These are phyloP conservation scores for Trachelus troglodyta DNA, from an alignment of 2,888 invertebrate genomes.

Conservation along the genomic window DNA sequence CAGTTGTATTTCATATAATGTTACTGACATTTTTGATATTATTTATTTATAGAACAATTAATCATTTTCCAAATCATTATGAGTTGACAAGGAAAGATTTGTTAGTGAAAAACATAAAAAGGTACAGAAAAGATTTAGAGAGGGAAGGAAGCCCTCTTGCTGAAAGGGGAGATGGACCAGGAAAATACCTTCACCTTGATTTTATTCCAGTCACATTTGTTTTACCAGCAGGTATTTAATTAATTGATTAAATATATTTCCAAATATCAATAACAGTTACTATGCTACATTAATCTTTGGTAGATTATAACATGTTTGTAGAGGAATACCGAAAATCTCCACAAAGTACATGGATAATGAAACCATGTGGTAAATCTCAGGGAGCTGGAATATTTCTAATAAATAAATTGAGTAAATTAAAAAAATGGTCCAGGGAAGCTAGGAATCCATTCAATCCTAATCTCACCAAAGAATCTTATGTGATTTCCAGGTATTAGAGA, in stretches of 20 bases:
- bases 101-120: conserved; percentile 94
- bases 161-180: conserved; percentile 80
- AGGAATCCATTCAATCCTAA: conserved; percentile 88
- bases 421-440: conserved; percentile 89
- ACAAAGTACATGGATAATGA: conserved; percentile 97
- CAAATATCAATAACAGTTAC: neutral
- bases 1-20: neutral
- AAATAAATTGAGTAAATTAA: conserved; percentile 93
- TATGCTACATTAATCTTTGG: neutral
- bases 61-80: conserved; percentile 96
- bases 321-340: conserved; percentile 96
- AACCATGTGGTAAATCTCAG: conserved; percentile 95
- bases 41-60: conserved; percentile 76
- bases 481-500: conserved; percentile 83
- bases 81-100: conserved; percentile 96
- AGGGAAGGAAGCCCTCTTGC: conserved; percentile 89
- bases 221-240: conserved; percentile 76
- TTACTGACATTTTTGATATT: neutral
- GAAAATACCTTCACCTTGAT: conserved; percentile 85
- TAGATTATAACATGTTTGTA: conserved; percentile 96
- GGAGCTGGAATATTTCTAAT: conserved; percentile 96
- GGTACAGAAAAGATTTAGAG: conserved; percentile 92
- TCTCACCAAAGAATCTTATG: conserved; percentile 89
- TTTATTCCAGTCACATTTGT: conserved; percentile 95
- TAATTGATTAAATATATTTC: neutral